Percentiles rank a stretch among this genome's conserved stretches.
Conservation (phyloP, 2,797 vertebrate species). For the Alectoris magna region DNA sequence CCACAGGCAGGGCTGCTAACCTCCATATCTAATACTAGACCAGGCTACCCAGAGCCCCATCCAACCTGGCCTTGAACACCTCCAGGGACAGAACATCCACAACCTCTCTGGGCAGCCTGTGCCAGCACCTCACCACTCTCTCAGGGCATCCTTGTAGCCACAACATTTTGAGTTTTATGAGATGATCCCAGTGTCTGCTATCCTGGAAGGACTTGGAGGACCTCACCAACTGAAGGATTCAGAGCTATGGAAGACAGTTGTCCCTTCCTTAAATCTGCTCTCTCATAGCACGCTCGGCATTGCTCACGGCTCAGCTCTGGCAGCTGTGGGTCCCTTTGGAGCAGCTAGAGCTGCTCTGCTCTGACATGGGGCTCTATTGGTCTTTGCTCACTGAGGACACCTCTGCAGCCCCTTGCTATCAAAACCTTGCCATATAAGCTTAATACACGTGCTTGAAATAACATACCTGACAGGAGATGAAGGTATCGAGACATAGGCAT, state of each 20-base stretch:
- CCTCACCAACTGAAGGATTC: neutral
- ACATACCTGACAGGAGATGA: neutral
- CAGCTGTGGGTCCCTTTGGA: neutral
- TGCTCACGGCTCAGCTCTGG: neutral
- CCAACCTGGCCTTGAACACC: too few relatives aligned
- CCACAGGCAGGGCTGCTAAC: too few relatives aligned
- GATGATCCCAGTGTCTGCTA: neutral
- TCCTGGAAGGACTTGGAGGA: neutral
- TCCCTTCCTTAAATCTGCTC: neutral
- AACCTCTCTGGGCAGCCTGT: too few relatives aligned
- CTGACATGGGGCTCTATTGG: neutral
- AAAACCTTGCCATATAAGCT: neutral
- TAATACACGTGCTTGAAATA: neutral
- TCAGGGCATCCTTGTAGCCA: neutral
- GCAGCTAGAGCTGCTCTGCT: neutral
- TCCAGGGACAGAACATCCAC: too few relatives aligned
- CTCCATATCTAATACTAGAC: too few relatives aligned
- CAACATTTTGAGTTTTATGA: fast-evolving
- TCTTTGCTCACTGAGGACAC: neutral
- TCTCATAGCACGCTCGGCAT: too few relatives aligned
- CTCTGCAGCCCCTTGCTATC: neutral
- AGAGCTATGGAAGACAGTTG: neutral
- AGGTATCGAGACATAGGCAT: neutral
- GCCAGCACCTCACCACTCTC: too few relatives aligned
- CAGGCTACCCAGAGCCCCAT: too few relatives aligned